These are phyloP conservation scores for human DNA, from an alignment of 2,113 vertebrate species.

Conservation along the genomic window GRCh38 chrX:1784001-1784500, in stretches of 20 bases:
- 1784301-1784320: rapidly evolving
- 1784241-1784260: background rate
- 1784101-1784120: background rate
- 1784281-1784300: rapidly evolving
- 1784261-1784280: too few species aligned
- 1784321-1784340: rapidly evolving
- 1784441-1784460: background rate
- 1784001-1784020: background rate
- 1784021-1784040: background rate
- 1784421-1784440: background rate
- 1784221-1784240: background rate
- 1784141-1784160: background rate
- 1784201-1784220: background rate
- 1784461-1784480: too few species aligned
- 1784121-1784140: background rate
- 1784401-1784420: background rate
- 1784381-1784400: background rate
- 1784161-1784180: background rate
- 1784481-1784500: background rate
- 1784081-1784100: background rate
- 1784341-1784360: too few species aligned
- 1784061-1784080: background rate
- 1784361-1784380: background rate
- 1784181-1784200: background rate
- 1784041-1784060: background rate